These are phyloP conservation scores for Rallus limicola DNA, from an alignment of 2,113 vertebrate species.

Conservation along the genomic window DNA sequence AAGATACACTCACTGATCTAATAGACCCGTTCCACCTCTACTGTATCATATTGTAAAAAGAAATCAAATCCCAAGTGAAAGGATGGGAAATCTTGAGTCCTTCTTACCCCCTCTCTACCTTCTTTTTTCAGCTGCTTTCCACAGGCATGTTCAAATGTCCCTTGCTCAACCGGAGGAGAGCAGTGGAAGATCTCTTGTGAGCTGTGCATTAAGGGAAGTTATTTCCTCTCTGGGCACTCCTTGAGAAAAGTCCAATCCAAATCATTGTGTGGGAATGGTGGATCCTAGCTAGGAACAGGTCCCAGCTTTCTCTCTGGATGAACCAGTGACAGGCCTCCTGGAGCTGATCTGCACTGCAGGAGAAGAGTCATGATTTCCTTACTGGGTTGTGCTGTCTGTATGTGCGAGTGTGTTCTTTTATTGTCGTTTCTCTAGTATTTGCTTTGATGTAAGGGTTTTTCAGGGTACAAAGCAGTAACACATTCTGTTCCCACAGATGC, in stretches of 20 bases:
- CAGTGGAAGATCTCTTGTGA: not conserved
- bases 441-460: not conserved
- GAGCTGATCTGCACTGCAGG: not conserved
- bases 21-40: constrained; percentile 2
- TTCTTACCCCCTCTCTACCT: not conserved
- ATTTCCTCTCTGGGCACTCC: not conserved
- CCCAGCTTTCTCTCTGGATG: not conserved
- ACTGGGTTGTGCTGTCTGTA: not conserved
- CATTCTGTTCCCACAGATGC: not conserved
- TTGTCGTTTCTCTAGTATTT: not conserved
- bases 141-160: not conserved
- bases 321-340: not conserved
- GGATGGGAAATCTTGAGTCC: not conserved
- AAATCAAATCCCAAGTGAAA: not conserved
- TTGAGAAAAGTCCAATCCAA: not conserved
- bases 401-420: not conserved
- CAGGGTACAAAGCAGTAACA: not conserved
- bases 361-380: not conserved
- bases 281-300: not conserved
- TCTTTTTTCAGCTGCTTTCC: not conserved
- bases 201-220: not conserved
- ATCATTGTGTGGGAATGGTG: not conserved
- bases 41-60: not conserved
- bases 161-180: not conserved
- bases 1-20: not conserved